These are phyloP conservation scores for Pedionomus torquatus DNA, from an alignment of 2,113 vertebrate species.

Conservation along the genomic window DNA sequence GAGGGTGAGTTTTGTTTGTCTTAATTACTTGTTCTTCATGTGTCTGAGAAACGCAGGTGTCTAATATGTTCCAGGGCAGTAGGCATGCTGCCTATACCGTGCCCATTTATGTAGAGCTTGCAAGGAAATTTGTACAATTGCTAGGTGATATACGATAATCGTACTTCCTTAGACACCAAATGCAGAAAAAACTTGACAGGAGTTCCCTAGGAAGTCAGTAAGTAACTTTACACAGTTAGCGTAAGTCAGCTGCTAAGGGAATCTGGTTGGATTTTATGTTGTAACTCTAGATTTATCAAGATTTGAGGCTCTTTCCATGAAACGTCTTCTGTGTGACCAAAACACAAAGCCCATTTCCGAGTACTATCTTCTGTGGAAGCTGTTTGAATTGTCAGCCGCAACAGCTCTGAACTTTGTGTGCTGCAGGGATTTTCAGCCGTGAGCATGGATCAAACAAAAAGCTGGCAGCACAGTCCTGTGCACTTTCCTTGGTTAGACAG, in stretches of 20 bases:
- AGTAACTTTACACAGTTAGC: not conserved
- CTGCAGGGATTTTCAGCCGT: constrained; percentile 86
- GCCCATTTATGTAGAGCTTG: not conserved
- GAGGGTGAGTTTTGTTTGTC: not conserved
- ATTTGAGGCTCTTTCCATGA: not conserved
- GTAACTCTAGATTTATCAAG: not conserved
- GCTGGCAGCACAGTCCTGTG: constrained; percentile 94
- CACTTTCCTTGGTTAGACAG: constrained; percentile 92
- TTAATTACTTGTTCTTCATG: not conserved
- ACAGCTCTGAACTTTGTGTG: constrained; percentile 34
- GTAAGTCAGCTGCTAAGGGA: not conserved
- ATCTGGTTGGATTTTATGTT: not conserved
- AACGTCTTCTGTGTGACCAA: not conserved
- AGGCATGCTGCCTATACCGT: not conserved
- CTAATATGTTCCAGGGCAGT: not conserved
- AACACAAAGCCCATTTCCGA: not conserved
- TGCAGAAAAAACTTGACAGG: not conserved
- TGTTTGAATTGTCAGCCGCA: not conserved
- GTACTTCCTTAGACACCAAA: not conserved
- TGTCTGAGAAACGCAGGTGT: not conserved
- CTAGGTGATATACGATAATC: not conserved
- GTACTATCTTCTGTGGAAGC: not conserved
- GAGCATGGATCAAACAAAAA: constrained; percentile 98
- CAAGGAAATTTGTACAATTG: not conserved
- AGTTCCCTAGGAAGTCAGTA: not conserved